These are phyloP conservation scores for Notothenia rossii DNA, from an alignment of 2,113 vertebrate species.

Conservation along the genomic window DNA sequence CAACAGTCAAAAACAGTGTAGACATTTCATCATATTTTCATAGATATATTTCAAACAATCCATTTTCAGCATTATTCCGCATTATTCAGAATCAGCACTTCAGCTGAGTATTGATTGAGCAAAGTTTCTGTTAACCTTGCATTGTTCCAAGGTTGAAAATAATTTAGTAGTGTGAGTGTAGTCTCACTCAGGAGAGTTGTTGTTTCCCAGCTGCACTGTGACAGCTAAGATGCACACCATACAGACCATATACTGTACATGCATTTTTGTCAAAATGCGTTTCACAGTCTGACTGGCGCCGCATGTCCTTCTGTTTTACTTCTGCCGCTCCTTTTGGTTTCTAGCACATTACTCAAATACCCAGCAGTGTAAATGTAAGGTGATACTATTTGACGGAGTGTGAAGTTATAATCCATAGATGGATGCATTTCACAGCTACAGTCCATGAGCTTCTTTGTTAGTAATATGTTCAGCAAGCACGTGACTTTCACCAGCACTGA, in stretches of 20 bases:
- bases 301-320: conserved; percentile 32
- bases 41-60: conserved; percentile 8
- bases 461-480: conserved; percentile 14
- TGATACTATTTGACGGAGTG: conserved; percentile 42
- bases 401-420: conserved; percentile 30
- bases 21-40: conserved; percentile 22
- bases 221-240: conserved; percentile 31
- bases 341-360: conserved; percentile 42
- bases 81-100: conserved; percentile 26
- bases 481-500: conserved; percentile 16
- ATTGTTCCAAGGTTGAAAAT: conserved; percentile 35
- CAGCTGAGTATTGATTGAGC: conserved; percentile 35
- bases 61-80: conserved; percentile 16
- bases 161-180: not conserved
- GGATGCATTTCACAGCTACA: conserved; percentile 35
- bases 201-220: conserved; percentile 43
- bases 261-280: conserved; percentile 55
- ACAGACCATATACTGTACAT: not conserved
- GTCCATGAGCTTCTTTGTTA: conserved; percentile 12
- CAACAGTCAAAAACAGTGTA: conserved; percentile 9
- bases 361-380: conserved; percentile 38
- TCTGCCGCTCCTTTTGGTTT: conserved; percentile 36
- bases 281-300: conserved; percentile 21
- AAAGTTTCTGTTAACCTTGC: conserved; percentile 40
- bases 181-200: conserved; percentile 16